Conservation (phyloP, 2,888 invertebrate species). For the Clivina fossor region DNA sequence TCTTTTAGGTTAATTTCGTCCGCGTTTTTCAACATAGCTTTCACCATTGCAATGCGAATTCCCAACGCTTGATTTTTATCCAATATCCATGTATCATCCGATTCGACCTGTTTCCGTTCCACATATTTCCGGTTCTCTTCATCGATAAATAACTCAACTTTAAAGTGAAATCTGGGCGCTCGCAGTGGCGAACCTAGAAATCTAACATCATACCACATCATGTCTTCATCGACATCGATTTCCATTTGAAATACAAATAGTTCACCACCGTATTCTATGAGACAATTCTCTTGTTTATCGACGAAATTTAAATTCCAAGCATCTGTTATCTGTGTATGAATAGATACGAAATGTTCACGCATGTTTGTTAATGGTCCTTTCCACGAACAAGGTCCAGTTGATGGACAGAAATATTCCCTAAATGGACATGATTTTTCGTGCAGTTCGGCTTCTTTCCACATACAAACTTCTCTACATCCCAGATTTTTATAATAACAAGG, state of each 20-base stretch:
- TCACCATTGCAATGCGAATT: constrained; percentile 21
- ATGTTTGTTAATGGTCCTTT: constrained; percentile 10
- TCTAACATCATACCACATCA: constrained; percentile 24
- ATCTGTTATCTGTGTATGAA: constrained; percentile 3
- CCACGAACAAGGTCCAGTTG: not conserved
- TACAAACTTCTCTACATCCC: constrained; percentile 23
- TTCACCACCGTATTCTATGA: constrained; percentile 17
- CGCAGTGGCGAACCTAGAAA: constrained; percentile 22
- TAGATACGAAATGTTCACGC: constrained; percentile 5
- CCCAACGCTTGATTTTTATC: constrained; percentile 12
- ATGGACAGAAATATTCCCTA: constrained; percentile 18
- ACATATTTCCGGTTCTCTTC: constrained; percentile 20
- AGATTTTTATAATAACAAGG: constrained; percentile 23
- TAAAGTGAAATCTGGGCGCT: constrained; percentile 21
- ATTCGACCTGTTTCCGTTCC: constrained; percentile 27
- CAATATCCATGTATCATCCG: constrained; percentile 15
- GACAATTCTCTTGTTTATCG: constrained; percentile 11
- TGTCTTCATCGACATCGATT: constrained; percentile 12
- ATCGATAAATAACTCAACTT: constrained; percentile 19
- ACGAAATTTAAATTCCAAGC: not conserved
- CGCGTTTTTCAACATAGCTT: constrained; percentile 26
- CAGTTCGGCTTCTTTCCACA: constrained; percentile 19
- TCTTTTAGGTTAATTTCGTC: constrained; percentile 15
- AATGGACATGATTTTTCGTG: constrained; percentile 25
- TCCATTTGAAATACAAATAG: constrained; percentile 21